Evolutionary conservation across 2,888 invertebrate species (phyloP).

Genomic region (Gymnoscelis rufifasciata): DNA sequence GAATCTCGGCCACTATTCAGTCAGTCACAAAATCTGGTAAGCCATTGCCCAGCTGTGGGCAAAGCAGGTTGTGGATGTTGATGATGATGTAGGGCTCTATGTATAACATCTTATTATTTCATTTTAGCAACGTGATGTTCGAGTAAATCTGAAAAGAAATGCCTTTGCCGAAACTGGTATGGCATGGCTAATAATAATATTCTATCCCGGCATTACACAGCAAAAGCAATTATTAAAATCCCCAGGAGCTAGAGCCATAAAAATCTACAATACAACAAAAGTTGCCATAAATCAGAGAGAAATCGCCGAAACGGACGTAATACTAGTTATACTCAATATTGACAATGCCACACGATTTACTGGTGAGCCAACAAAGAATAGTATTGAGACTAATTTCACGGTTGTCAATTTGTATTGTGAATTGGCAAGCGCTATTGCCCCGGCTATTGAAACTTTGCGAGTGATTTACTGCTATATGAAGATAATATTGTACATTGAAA

Average conservation of each 20-base stretch:
- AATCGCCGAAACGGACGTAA: conserved; percentile 15
- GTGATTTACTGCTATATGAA: conserved; percentile 3
- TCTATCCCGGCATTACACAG: too few relatives aligned
- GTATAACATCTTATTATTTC: too few relatives aligned
- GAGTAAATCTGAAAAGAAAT: too few relatives aligned
- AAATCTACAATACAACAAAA: not conserved
- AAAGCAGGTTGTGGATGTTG: too few relatives aligned
- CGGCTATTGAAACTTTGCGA: conserved; percentile 7
- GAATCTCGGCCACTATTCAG: too few relatives aligned
- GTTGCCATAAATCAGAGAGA: conserved; percentile 6
- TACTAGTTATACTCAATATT: conserved; percentile 23
- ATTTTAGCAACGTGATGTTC: too few relatives aligned
- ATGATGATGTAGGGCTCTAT: too few relatives aligned
- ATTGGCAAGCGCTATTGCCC: conserved; percentile 20
- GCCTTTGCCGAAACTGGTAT: too few relatives aligned
- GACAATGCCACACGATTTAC: conserved; percentile 28
- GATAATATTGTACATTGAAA: not conserved
- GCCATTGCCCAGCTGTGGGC: too few relatives aligned
- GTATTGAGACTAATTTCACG: conserved; percentile 39
- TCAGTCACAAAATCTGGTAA: too few relatives aligned
- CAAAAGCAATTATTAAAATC: not conserved
- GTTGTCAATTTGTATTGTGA: conserved; percentile 37
- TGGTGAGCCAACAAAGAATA: conserved; percentile 23
- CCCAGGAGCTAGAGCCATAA: not conserved
- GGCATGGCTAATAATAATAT: too few relatives aligned